These are phyloP conservation scores for Cryptomyrus ogoouensis DNA, from an alignment of 2,113 vertebrate species.

Conservation along the genomic window DNA sequence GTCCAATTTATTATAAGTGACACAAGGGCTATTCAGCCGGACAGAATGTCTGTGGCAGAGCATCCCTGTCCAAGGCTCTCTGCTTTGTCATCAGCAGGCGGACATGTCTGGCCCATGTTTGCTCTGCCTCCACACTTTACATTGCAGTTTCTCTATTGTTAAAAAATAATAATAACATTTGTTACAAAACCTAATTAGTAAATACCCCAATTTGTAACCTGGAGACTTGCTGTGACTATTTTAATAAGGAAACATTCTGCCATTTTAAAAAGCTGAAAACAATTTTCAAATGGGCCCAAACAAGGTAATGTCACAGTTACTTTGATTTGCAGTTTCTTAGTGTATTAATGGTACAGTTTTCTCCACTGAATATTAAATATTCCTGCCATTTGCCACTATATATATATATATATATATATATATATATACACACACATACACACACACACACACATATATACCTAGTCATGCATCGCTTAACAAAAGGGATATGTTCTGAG, in stretches of 20 bases:
- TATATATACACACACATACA: too few species aligned
- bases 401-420: too few species aligned
- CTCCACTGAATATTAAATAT: background rate
- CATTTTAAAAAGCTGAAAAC: background rate
- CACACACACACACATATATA: too few species aligned
- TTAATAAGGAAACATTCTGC: constrained; percentile 9
- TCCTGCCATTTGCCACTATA: background rate
- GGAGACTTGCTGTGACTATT: too few species aligned
- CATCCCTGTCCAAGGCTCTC: constrained; percentile 35
- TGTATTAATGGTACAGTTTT: background rate
- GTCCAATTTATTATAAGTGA: constrained; percentile 55
- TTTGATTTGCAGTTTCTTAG: background rate
- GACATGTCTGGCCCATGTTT: constrained; percentile 33
- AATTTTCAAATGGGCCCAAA: background rate
- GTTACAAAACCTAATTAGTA: constrained; percentile 30
- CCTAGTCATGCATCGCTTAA: too few species aligned
- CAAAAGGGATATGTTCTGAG: too few species aligned
- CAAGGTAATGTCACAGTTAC: background rate
- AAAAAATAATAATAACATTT: constrained; percentile 25
- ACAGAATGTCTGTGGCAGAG: constrained; percentile 59
- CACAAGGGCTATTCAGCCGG: constrained; percentile 54
- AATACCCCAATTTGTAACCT: background rate
- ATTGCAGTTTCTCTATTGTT: constrained; percentile 27
- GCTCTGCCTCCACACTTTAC: constrained; percentile 17
- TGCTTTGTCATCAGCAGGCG: constrained; percentile 17